These are phyloP conservation scores for Galerucella pusilla DNA, from an alignment of 2,888 invertebrate genomes.

Conservation along the genomic window DNA sequence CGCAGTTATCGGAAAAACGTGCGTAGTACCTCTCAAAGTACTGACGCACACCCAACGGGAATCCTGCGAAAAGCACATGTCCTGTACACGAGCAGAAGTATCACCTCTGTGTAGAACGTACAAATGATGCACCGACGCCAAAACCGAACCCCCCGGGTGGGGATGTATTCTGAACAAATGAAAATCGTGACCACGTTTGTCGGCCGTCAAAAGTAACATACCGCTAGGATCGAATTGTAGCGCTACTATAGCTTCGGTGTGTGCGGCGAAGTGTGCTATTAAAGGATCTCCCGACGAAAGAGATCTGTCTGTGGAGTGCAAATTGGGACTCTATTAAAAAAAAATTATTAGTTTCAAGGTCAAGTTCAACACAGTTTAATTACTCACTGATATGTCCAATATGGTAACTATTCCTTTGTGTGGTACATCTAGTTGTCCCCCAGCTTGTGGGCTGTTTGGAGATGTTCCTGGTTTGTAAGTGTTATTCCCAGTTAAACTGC, in stretches of 20 bases:
- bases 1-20: constrained; percentile 96
- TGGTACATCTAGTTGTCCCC: constrained; percentile 67
- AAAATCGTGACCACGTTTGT: constrained; percentile 93
- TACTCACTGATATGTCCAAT: constrained; percentile 80
- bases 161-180: constrained; percentile 95
- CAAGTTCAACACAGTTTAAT: not conserved
- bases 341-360: not conserved
- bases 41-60: constrained; percentile 97
- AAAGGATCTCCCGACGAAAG: constrained; percentile 72
- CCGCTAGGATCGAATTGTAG: constrained; percentile 93
- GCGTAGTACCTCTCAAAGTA: constrained; percentile 95
- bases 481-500: constrained; percentile 81
- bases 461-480: constrained; percentile 62
- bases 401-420: constrained; percentile 92
- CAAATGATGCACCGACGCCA: constrained; percentile 93
- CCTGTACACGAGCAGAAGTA: constrained; percentile 94
- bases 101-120: constrained; percentile 96
- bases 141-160: constrained; percentile 82
- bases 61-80: constrained; percentile 92
- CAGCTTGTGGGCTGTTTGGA: constrained; percentile 56
- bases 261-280: constrained; percentile 89
- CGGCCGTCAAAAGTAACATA: constrained; percentile 89
- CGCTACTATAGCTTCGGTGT: constrained; percentile 88
- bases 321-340: constrained; percentile 35
- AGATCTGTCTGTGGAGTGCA: constrained; percentile 49